Percentiles rank a stretch among this genome's conserved stretches.
Evolutionary conservation across 2,113 vertebrate species (phyloP).

Genomic region (Physeter macrocephalus): DNA sequence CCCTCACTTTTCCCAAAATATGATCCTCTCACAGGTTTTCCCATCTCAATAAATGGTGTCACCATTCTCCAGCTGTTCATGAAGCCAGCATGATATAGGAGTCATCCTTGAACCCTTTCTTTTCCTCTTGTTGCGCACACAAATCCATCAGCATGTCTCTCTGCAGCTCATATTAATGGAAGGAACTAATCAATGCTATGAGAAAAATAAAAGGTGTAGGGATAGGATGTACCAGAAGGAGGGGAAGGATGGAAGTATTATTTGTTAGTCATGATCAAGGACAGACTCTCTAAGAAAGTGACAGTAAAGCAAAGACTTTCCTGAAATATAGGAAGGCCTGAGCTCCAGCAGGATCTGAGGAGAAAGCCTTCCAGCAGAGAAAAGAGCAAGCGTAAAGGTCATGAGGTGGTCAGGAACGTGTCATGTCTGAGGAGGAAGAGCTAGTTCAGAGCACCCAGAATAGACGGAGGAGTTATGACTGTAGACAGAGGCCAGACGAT

Average conservation of each 20-base stretch:
- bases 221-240: neutral
- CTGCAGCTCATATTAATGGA: neutral
- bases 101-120: neutral
- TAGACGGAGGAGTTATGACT: neutral
- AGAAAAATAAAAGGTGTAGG: neutral
- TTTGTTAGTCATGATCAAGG: neutral
- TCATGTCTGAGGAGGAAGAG: fast-evolving
- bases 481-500: neutral
- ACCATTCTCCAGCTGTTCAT: neutral
- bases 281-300: neutral
- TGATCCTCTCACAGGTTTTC: neutral
- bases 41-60: neutral
- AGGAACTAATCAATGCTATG: neutral
- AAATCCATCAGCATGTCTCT: neutral
- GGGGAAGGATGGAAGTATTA: neutral
- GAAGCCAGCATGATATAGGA: no score
- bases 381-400: fast-evolving
- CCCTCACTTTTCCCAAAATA: neutral
- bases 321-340: neutral
- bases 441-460: neutral
- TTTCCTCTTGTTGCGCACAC: neutral
- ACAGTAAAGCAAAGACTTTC: neutral
- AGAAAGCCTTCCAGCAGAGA: neutral
- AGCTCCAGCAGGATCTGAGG: neutral
- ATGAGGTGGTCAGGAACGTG: fast-evolving